Evolutionary conservation across 2,888 invertebrate genomes (phyloP), one percentile per base, ranked within the genome.

Genomic region (Eupeodes luniger): DNA sequence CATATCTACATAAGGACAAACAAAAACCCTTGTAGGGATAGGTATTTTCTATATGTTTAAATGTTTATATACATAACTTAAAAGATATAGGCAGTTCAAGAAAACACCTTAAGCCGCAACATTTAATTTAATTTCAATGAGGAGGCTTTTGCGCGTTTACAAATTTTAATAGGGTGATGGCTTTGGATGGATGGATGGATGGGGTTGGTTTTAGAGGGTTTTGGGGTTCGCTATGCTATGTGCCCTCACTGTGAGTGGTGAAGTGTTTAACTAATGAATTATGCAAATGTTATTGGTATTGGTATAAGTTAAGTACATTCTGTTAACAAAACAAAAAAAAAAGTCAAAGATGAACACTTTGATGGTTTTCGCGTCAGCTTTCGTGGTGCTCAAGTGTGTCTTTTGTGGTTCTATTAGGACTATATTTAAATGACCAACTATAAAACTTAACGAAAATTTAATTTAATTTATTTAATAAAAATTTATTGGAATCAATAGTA

Each of bases 61-160:
- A 40, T 40, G 40, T 40, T 40, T 40, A 9, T 40, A 9, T 40
- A 40, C 40, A 9, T 7, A 40, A 40, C 6, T 9, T 40, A 5
- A 7, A 40, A 40, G 40, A 7, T 40, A 40, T 57, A 34, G 47
- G 59, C 57, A 27, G 59, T 62, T 81, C 51, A 67, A 67, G 64
- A 78, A 51, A 69, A 44, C 44, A 70, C 69, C 86, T 82, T 79
- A 69, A 82, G 62, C 77, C 69, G 70, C 79, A 70, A 69, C 86
- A 75, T 82, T 79, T 79, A 83, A 86, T 86, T 81, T 83, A 83
- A 82, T 76, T 83, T 86, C 83, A 86, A 83, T 86, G 79, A 82
- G 69, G 79, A 82, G 64, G 44, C 57, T 70, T 75, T 75, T 12
- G 47, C 70, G 47, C 79, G 62, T 75, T 57, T 70, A 69, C 75